phyloP scores from a whole-genome alignment of 2,888 invertebrate genomes.

The Trypoxylon attenuatum region DNA sequence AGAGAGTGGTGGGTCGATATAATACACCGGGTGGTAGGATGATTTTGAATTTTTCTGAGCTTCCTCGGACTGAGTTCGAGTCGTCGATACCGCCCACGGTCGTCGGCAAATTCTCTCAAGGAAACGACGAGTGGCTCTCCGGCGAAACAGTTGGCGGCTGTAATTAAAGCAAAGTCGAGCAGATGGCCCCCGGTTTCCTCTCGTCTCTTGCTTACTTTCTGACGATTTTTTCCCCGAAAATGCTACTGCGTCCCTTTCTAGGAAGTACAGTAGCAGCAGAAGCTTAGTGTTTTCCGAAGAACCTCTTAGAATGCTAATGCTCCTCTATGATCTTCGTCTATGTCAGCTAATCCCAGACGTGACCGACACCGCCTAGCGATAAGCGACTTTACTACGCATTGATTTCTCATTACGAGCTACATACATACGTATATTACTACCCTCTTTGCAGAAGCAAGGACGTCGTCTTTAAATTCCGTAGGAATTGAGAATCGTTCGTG shows the following conservation, averaged over 20 bases:
- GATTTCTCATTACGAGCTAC: too few species aligned
- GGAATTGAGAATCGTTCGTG: constrained; percentile 37
- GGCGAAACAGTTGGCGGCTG: constrained; percentile 27
- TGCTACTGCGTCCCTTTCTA: constrained; percentile 23
- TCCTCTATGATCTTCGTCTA: too few species aligned
- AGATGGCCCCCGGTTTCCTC: constrained; percentile 42
- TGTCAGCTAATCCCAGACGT: too few species aligned
- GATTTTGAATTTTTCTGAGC: constrained; percentile 17
- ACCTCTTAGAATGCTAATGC: not conserved
- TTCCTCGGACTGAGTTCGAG: constrained; percentile 30
- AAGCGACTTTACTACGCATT: too few species aligned
- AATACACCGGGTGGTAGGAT: not conserved
- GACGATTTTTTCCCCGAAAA: constrained; percentile 21
- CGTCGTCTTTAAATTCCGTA: too few species aligned
- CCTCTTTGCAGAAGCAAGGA: too few species aligned
- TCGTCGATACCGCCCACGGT: constrained; percentile 42
- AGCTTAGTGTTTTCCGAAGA: constrained; percentile 5
- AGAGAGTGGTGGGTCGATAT: not conserved
- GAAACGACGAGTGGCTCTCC: constrained; percentile 32
- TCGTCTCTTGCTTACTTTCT: constrained; percentile 15
- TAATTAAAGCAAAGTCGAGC: constrained; percentile 53
- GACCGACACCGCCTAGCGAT: too few species aligned
- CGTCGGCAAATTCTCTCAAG: constrained; percentile 32
- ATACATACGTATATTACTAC: too few species aligned
- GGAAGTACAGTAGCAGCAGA: constrained; percentile 25